Evolutionary conservation across 2,888 invertebrate genomes (phyloP), one percentile per base, ranked within the genome.

Genomic region (Stegophylla sp.): DNA sequence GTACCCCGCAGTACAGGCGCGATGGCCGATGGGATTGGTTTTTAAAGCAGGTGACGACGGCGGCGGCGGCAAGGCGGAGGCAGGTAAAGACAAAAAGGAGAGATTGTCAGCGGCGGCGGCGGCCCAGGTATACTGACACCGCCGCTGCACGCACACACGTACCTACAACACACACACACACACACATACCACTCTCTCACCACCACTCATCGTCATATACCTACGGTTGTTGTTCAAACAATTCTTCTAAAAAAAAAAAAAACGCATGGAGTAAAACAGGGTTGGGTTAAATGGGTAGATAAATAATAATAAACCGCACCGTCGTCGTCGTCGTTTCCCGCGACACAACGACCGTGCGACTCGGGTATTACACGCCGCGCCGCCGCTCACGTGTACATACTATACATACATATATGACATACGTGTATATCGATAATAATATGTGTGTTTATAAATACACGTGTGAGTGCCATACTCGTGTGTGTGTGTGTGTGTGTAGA

Each of bases 201-300:
- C 28, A 73, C 59, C 72, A 59, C 72, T 59, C 43, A 28, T 41
- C 15, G 20, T 56, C 41, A n/a, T 73, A 53, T 73, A 34, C 23
- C 1, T 20, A 15, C 72, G 72, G 75, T 64, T 53, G 75, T 76
- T 76, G 75, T 76, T 66, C 53, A 76, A 76, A 76, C 75, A 76
- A 15, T 76, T 76, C 53, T 64, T 76, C 26, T 9, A 48, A 66
- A 64, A 51, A 74, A 28, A 64, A 48, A 59, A 73, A 64, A 76
- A 64, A 64, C 75, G 51, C 20, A 15, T 17, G 45, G 59, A 77
- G 59, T 20, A 69, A 71, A 79, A 79, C 67, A 71, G 79, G 79
- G 67, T 79, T 79, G 51, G 79, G 79, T 79, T 79, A 79, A 79
- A 79, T 79, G 79, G 79, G 79, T 79, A 79, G 79, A 79, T 79